Base-by-base conservation (phyloP, 2,797 vertebrate genomes). In the Eurystomus glaucurus region DNA sequence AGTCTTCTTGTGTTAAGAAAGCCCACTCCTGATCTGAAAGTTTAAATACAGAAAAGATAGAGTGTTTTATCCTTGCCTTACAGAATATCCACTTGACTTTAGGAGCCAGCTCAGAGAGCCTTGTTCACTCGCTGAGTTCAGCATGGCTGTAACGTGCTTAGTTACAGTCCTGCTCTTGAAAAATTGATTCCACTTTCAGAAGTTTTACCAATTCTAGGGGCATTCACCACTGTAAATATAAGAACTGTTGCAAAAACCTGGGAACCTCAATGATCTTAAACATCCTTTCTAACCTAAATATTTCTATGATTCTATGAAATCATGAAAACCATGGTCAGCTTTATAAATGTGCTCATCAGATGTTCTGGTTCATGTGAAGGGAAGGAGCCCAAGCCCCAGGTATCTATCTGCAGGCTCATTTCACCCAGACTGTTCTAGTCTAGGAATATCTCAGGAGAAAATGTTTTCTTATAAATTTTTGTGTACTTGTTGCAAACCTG, bases 121-220 rank as follows among this genome's bases (percentile, higher is more conserved):
- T 64, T 91, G 74, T 89, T 92, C 62, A 50, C 57, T 92, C 0
- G 45, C 95, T 97, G 95, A 97, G 90, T 96, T 97, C 94, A 94
- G 92, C 93, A 92, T 41, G 70, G 52, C 64, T 88, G 29, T 93
- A 96, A 96, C 71, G 57, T 92, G 86, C 84, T 97, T 96, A 95
- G 88, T 97, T 95, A 92, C 93, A 96, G 88, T 82, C 31, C 52
- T 70, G 78, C 80, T 87, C 90, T 94, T 95, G 78, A 95, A 96
- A 96, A 97, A 94, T 87, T 91, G 88, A 96, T 94, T 91, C 77
- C 26, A 69, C 71, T 95, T 92, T 92, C 60, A 85, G 86, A 92
- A 96, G 96, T 96, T 92, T 92, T 92, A 79, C 90, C 6, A 16
- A 76, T 92, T 93, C 82, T 78, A 39, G 80, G 88, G 77, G 23